Conservation (phyloP, 2,888 invertebrate genomes). For the Spicauda simplicius region DNA sequence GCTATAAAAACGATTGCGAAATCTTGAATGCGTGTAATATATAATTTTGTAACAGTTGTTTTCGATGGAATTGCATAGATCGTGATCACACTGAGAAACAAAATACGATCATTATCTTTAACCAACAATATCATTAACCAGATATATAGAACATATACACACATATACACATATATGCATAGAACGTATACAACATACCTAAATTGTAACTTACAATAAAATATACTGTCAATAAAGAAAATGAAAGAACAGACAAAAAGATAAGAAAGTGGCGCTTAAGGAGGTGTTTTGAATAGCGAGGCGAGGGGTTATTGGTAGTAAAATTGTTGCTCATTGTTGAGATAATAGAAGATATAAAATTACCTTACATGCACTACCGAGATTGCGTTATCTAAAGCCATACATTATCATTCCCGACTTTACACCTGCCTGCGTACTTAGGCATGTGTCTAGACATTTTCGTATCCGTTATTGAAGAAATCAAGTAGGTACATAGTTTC, state of each 20-base stretch:
- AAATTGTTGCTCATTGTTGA: constrained; percentile 35
- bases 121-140: no score
- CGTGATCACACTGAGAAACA: background rate
- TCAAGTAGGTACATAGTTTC: no score
- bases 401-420: constrained; percentile 39
- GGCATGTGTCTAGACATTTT: background rate
- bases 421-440: constrained; percentile 20
- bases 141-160: no score
- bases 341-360: constrained; percentile 42
- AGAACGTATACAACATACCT: no score
- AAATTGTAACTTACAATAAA: background rate
- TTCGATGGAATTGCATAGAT: no score
- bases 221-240: constrained; percentile 3
- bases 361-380: constrained; percentile 33
- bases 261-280: constrained; percentile 6
- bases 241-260: background rate
- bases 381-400: constrained; percentile 39
- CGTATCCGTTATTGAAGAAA: background rate
- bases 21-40: no score
- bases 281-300: constrained; percentile 11
- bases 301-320: constrained; percentile 34
- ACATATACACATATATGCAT: no score
- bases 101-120: background rate
- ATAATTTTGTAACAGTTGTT: no score
- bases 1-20: no score